These are phyloP conservation scores for Pan troglodytes DNA, from an alignment of 2,113 vertebrate genomes.

Conservation along the genomic window DNA sequence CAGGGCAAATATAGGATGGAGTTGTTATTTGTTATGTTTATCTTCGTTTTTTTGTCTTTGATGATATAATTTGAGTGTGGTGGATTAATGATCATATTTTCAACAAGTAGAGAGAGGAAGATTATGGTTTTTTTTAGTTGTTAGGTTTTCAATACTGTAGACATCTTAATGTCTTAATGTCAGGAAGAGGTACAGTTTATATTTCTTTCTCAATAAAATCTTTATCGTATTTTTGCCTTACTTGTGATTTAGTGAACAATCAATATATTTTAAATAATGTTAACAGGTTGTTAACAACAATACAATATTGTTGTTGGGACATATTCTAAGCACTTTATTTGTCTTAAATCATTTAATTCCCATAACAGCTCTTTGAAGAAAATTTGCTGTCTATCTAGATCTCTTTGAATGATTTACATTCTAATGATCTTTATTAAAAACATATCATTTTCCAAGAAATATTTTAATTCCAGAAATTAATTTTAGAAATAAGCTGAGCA, in stretches of 20 bases:
- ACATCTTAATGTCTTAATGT: neutral
- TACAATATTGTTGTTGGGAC: neutral
- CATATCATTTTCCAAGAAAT: neutral
- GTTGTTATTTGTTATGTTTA: neutral
- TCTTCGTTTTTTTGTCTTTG: neutral
- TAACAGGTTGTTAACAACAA: neutral
- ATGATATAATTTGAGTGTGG: neutral
- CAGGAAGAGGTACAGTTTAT: neutral
- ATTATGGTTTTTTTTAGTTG: neutral
- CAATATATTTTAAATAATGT: neutral
- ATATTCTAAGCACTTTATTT: neutral
- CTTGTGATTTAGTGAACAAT: neutral
- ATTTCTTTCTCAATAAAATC: conserved; percentile 5
- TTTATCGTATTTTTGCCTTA: conserved; percentile 14
- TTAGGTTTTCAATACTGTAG: neutral
- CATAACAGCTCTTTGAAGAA: neutral
- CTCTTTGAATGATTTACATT: conserved; percentile 21
- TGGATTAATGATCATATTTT: conserved; percentile 29
- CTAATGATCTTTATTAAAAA: neutral
- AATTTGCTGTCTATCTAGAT: neutral
- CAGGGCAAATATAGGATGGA: neutral
- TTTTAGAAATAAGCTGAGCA: neutral
- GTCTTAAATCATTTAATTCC: neutral
- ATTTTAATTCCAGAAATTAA: neutral
- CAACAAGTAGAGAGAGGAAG: neutral